Conservation (phyloP, 1,140 invertebrate species). For the Euglossa dilemma region DNA sequence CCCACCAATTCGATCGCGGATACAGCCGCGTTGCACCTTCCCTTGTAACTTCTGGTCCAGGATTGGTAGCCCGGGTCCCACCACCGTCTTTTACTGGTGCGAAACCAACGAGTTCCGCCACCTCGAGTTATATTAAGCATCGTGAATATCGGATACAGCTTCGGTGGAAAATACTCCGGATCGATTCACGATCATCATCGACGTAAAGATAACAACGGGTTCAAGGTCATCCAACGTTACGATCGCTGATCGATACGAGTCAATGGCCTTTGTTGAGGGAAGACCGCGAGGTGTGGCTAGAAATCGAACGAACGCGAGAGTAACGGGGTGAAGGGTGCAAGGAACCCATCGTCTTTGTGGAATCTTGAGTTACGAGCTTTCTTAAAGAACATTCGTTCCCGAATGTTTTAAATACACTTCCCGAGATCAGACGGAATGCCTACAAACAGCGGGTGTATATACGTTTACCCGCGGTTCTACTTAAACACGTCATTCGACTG, state of each 20-base stretch:
- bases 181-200: conserved; percentile 23
- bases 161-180: conserved; percentile 48
- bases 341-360: background rate
- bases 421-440: background rate
- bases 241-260: background rate
- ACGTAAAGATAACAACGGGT: background rate
- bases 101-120: conserved; percentile 55
- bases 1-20: conserved; percentile 40
- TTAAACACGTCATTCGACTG: background rate
- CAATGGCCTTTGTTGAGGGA: background rate
- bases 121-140: conserved; percentile 74
- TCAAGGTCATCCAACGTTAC: conserved; percentile 20
- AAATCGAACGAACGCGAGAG: background rate
- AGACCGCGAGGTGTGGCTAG: background rate
- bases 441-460: background rate
- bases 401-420: background rate
- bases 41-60: conserved; percentile 60
- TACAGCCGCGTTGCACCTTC: conserved; percentile 56
- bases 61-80: conserved; percentile 69
- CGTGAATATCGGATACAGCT: conserved; percentile 49
- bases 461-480: background rate
- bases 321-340: no score
- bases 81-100: conserved; percentile 54
- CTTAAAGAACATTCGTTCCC: background rate
- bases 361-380: background rate